phyloP scores from a whole-genome alignment of 2,888 invertebrate genomes.

The Morpho achilles region DNA sequence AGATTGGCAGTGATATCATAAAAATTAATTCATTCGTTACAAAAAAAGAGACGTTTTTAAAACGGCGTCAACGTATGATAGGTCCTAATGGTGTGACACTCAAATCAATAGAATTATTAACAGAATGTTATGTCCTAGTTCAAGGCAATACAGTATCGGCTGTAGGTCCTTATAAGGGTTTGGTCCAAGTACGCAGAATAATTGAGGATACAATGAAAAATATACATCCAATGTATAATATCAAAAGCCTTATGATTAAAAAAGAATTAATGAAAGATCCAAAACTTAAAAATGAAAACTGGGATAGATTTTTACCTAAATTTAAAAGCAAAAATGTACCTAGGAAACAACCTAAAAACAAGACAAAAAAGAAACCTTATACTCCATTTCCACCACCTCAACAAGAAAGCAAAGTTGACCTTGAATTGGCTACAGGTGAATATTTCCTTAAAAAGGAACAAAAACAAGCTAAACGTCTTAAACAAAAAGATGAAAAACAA shows the following conservation, averaged over 20 bases:
- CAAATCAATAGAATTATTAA: conserved; percentile 97
- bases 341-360: conserved; percentile 92
- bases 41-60: conserved; percentile 96
- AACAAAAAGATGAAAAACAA: conserved; percentile 89
- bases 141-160: conserved; percentile 98
- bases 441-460: conserved; percentile 96
- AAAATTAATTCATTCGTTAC: conserved; percentile 95
- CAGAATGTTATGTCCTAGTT: conserved; percentile 97
- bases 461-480: conserved; percentile 83
- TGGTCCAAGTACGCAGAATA: conserved; percentile 91
- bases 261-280: conserved; percentile 96
- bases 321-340: conserved; percentile 94
- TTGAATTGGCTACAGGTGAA: conserved; percentile 95
- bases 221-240: conserved; percentile 98
- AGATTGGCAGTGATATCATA: conserved; percentile 95
- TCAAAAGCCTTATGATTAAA: conserved; percentile 98
- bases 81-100: conserved; percentile 99
- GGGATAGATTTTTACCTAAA: conserved; percentile 97
- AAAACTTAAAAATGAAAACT: conserved; percentile 93
- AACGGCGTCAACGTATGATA: conserved; percentile 94
- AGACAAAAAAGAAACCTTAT: conserved; percentile 94
- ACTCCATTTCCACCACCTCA: conserved; percentile 99
- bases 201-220: conserved; percentile 99
- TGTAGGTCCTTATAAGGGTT: conserved; percentile 96
- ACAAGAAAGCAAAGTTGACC: conserved; percentile 95